Base-by-base conservation (phyloP, 2,797 vertebrate species). In the Enteromius unitaeniatus region DNA sequence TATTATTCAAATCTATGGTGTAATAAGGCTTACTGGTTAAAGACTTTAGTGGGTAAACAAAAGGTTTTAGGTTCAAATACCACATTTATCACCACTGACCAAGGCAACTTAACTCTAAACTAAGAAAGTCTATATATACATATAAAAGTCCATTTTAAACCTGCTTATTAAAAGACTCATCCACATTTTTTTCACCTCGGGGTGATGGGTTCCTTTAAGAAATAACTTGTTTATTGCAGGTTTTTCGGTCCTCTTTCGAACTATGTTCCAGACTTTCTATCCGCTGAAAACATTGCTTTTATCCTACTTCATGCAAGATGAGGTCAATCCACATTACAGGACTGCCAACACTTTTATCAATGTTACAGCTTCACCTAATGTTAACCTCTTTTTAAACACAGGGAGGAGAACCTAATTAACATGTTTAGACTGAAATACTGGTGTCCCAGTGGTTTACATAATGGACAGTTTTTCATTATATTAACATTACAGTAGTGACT, bases 121-220 rank as follows among this genome's bases (percentile, higher is more conserved):
- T n/a, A n/a, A 11, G 4, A 53, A 73, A 26, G 23, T 74, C 5
- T 0, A 14, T 40, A 77, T 4, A 10, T 45, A 42, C 2, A 26
- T 23, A 4, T 37, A 26, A 6, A 60, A 60, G n/a, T 0, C 11
- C 11, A 58, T 23, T 26, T 28, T 28, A 28, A 28, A 62, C 58
- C 23, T 62, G 23, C 1, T 28, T 28, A 15, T 4, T 28, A 65
- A 78, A 78, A 31, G 5, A 65, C 28, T 47, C 26, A 47, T 65
- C 47, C 11, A 13, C 5, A 21, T 40, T 62, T 28, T 62, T 60
- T 31, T 74, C 77, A 78, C 82, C 68, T 83, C 31, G 47, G 82
- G 83, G 81, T 90, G 68, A 81, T 87, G 86, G 87, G 64, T 58
- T 77, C 83, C 55, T 26, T 45, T 79, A 62, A 86, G 45, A 89